Evolutionary conservation across 30 jellyfish, hydroid and myxozoan species (phyloP).

Genomic region (Aurelia sp.): DNA sequence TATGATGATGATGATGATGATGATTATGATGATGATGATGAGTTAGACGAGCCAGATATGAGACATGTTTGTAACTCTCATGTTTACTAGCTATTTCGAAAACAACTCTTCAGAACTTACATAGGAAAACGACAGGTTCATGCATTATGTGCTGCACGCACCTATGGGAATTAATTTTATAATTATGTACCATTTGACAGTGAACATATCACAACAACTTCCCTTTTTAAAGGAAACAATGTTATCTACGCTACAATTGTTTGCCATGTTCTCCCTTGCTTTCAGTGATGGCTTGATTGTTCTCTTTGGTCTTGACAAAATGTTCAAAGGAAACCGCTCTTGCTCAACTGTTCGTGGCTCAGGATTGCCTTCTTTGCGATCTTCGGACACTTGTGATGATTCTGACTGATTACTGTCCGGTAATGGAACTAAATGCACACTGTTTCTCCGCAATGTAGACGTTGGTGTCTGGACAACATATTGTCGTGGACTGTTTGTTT

Average conservation of each 20-base stretch:
- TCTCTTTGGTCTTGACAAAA: conserved; percentile 11
- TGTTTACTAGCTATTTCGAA: too few relatives aligned
- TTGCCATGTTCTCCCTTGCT: neutral
- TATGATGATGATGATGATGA: too few relatives aligned
- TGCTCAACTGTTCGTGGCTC: conserved; percentile 21
- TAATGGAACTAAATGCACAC: conserved; percentile 19
- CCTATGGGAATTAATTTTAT: too few relatives aligned
- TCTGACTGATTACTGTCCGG: conserved; percentile 11
- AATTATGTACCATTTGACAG: too few relatives aligned
- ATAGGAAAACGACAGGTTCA: too few relatives aligned
- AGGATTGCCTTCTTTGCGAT: conserved; percentile 15
- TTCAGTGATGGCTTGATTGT: conserved; percentile 14
- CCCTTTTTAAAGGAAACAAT: neutral
- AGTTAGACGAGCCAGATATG: too few relatives aligned
- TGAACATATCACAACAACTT: too few relatives aligned
- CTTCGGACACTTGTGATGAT: conserved; percentile 7
- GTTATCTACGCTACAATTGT: neutral
- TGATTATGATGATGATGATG: too few relatives aligned
- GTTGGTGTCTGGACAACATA: too few relatives aligned
- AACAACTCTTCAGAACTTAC: too few relatives aligned
- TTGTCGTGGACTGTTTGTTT: conserved; percentile 17
- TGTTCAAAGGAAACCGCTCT: conserved; percentile 17
- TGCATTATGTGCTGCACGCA: too few relatives aligned
- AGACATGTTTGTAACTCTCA: too few relatives aligned
- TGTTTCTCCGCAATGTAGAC: conserved; percentile 16